phyloP scores from a whole-genome alignment of 2,113 vertebrate genomes.

The Bufo bufo region DNA sequence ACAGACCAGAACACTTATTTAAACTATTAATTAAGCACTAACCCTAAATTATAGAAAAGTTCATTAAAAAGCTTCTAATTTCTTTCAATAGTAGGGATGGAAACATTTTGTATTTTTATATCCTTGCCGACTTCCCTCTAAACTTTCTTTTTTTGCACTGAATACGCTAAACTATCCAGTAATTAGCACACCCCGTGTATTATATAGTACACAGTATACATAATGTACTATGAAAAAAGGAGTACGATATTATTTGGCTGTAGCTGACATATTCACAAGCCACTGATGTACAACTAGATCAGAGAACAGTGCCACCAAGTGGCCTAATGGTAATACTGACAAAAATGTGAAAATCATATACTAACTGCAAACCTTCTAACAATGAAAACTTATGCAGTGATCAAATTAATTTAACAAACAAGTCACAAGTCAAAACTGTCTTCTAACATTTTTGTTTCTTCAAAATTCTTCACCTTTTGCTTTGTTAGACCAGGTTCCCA shows the following conservation, averaged over 20 bases:
- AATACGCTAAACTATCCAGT: not conserved
- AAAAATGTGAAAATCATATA: not conserved
- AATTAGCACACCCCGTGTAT: not conserved
- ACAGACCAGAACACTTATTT: no score
- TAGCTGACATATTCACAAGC: not conserved
- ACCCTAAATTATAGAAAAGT: no score
- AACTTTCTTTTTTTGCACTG: not conserved
- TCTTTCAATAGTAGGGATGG: not conserved
- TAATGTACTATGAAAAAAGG: no score
- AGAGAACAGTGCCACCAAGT: slow-evolving; percentile 12
- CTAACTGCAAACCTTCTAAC: not conserved
- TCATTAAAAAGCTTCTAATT: not conserved
- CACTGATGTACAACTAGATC: not conserved
- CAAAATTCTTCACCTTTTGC: not conserved
- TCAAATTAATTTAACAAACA: not conserved
- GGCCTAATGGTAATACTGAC: not conserved
- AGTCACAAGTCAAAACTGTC: not conserved
- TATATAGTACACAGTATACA: not conserved
- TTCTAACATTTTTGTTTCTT: not conserved
- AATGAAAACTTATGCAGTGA: not conserved
- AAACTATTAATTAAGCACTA: no score
- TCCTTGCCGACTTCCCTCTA: not conserved
- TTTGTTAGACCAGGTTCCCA: not conserved
- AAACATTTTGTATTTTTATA: not conserved
- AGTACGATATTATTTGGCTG: not conserved